These are phyloP conservation scores for Capitulum mitella DNA, from an alignment of 2,888 invertebrate genomes.

Conservation along the genomic window DNA sequence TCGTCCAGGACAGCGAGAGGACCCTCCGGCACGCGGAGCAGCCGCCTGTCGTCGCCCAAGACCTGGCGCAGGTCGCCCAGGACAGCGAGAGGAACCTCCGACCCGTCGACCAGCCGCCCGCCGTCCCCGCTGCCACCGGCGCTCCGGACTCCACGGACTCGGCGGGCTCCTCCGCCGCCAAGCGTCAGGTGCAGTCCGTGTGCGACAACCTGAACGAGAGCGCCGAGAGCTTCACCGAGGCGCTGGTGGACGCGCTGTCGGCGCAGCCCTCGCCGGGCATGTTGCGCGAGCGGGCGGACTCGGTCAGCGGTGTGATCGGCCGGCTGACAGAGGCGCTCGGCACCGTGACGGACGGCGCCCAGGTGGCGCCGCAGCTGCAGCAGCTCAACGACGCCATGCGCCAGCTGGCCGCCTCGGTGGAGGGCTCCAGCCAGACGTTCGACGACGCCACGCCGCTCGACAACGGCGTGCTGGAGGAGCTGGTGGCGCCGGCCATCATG, in stretches of 20 bases:
- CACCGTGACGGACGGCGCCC: no score
- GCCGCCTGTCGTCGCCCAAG: background rate
- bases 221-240: background rate
- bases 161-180: no score
- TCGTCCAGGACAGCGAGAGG: background rate
- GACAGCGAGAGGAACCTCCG: background rate
- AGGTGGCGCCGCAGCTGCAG: background rate
- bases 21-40: background rate
- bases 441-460: slow-evolving; percentile 1
- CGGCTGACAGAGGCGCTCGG: background rate
- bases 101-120: background rate
- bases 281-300: background rate
- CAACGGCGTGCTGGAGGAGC: slow-evolving; percentile 8
- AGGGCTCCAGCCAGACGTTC: slow-evolving; percentile 6
- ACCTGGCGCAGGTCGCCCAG: background rate
- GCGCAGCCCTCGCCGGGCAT: background rate
- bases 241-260: background rate
- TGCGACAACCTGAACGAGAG: background rate
- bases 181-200: background rate
- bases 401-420: background rate
- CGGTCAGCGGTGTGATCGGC: background rate
- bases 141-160: no score
- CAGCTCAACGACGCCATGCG: background rate
- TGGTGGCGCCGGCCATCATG: slow-evolving; percentile 20
- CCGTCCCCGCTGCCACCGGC: background rate